Evolutionary conservation across 2,888 invertebrate genomes (phyloP), one percentile per base, ranked within the genome.

Genomic region (Agrochola lychnidis): DNA sequence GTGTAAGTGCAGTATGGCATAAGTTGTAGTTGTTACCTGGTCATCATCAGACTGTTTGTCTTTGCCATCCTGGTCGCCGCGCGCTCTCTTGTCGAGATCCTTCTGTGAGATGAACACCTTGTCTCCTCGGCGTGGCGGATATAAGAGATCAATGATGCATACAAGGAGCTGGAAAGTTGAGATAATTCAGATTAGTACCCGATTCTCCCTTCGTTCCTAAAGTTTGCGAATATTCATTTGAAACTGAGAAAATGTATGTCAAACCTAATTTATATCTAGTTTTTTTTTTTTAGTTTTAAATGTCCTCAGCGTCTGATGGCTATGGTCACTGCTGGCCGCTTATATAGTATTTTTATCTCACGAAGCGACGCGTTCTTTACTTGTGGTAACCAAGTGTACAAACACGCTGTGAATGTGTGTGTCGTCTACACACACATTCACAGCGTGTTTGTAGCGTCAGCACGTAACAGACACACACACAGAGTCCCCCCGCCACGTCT

Each of bases 101-200:
- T 91, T 92, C 79, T 86, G 93, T 72, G 92, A 92, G 76, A 89
- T 78, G 79, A 92, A 92, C 80, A 91, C 92, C 91, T 90, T 95
- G 92, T 90, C 94, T 0, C 84, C 30, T 90, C 81, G 94, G 48
- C 97, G 97, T 51, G 98, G 98, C 42, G 99, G 99, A 94, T 98
- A 99, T 73, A 99, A 97, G 76, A 98, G 97, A 94, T 99, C 99
- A 85, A 99, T 98, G 68, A 98, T 95, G 91, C 98, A 99, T 3
- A 99, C 99, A 79, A 98, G 95, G 73, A 98, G 91, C 98, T 98
- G 94, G 0, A 96, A 79, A 19, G 2, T n/a, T 4, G 30, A 61
- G 19, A 42, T 45, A 25, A 9, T 16, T 22, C n/a, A 48, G 30
- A 14, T 71, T 57, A n/a, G 16, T 56, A 25, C 5, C 2, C n/a